phyloP scores from a whole-genome alignment of 2,113 vertebrate genomes.

The Rhea americana region DNA sequence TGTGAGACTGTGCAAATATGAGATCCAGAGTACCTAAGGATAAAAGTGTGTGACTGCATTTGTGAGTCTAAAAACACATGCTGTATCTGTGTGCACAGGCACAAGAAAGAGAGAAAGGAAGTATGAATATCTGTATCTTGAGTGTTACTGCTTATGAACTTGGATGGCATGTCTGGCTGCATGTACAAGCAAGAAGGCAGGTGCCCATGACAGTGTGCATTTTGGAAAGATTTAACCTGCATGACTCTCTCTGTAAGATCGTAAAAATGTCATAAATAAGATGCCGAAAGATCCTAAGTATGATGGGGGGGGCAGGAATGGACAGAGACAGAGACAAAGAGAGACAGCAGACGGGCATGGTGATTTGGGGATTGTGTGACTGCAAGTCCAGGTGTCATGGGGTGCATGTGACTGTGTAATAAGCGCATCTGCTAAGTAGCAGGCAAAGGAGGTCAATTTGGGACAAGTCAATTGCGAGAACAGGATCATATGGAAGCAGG shows the following conservation, averaged over 20 bases:
- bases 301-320: neutral
- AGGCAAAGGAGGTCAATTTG: neutral
- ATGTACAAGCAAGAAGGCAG: neutral
- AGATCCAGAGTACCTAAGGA: neutral
- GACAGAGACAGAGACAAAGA: neutral
- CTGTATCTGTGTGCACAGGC: neutral
- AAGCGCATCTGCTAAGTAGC: neutral
- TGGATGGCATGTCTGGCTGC: neutral
- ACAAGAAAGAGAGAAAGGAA: neutral
- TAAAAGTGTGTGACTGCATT: neutral
- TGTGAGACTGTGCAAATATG: neutral
- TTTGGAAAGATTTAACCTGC: neutral
- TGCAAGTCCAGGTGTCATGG: neutral
- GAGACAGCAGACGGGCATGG: fast-evolving
- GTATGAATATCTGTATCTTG: neutral
- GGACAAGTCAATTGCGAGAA: neutral
- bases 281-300: neutral
- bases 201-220: neutral
- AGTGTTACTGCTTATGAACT: no score
- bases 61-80: neutral
- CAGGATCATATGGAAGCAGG: neutral
- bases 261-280: neutral
- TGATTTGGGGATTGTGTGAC: neutral
- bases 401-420: neutral
- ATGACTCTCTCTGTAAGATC: fast-evolving